Evolutionary conservation across 2,888 invertebrate species (phyloP).

Genomic region (Orchestes rusci): DNA sequence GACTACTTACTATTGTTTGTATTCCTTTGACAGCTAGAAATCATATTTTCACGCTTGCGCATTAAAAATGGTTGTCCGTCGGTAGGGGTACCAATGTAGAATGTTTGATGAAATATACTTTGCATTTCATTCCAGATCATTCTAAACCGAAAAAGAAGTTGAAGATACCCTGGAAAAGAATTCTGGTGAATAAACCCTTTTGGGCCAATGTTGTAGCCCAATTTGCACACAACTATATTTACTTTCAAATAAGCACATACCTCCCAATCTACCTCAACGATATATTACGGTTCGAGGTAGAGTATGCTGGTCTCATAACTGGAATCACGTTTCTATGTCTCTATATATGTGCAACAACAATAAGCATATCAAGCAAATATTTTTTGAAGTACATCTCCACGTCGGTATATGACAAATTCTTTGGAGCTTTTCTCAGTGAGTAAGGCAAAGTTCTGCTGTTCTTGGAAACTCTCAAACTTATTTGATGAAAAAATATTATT

Average conservation of each 20-base stretch:
- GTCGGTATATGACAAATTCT: constrained; percentile 7
- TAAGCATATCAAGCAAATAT: constrained; percentile 6
- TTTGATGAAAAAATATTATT: too few relatives aligned
- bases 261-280: constrained; percentile 50
- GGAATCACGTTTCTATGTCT: constrained; percentile 17
- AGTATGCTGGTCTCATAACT: constrained; percentile 13
- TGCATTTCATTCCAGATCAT: too few relatives aligned
- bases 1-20: too few relatives aligned
- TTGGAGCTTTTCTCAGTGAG: constrained; percentile 13
- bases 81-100: too few relatives aligned
- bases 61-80: too few relatives aligned
- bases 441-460: too few relatives aligned
- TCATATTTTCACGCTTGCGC: too few relatives aligned
- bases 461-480: too few relatives aligned
- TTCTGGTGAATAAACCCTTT: constrained; percentile 21
- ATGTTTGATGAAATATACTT: too few relatives aligned
- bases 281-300: constrained; percentile 20
- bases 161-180: constrained; percentile 22
- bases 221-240: constrained; percentile 58
- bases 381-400: constrained; percentile 10
- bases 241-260: constrained; percentile 58
- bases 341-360: constrained; percentile 13
- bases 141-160: too few relatives aligned
- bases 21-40: too few relatives aligned
- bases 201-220: constrained; percentile 55